Percentiles rank a stretch among this genome's conserved stretches.
These are phyloP conservation scores for Callosobruchus maculatus DNA, from an alignment of 2,888 invertebrate genomes.

Conservation along the genomic window DNA sequence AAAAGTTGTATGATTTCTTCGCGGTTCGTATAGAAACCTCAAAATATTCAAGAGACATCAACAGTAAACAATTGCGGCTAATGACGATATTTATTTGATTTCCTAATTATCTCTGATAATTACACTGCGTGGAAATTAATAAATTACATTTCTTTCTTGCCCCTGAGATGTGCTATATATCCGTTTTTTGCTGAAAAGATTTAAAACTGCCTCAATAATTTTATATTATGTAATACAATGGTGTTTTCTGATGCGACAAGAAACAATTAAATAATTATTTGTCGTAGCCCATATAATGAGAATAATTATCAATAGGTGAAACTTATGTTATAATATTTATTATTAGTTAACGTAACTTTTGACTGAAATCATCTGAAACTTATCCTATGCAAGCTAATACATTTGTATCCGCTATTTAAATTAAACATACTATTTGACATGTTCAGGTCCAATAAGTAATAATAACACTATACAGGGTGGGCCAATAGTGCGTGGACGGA, in stretches of 20 bases:
- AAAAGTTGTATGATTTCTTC: neutral
- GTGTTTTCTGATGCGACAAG: neutral
- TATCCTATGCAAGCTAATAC: too few relatives aligned
- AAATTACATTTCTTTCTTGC: neutral
- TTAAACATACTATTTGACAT: too few relatives aligned
- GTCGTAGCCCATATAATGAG: too few relatives aligned
- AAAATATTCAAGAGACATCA: neutral
- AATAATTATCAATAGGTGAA: too few relatives aligned
- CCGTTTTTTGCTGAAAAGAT: neutral
- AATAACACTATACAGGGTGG: too few relatives aligned
- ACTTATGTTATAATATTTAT: too few relatives aligned
- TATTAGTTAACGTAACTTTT: too few relatives aligned
- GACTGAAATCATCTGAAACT: too few relatives aligned
- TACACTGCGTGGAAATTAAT: neutral
- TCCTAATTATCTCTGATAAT: neutral
- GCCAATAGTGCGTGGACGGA: too few relatives aligned
- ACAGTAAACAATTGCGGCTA: neutral
- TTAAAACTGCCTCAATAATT: neutral
- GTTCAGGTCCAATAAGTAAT: too few relatives aligned
- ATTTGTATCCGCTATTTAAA: too few relatives aligned
- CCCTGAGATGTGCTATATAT: neutral
- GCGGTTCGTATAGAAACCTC: neutral
- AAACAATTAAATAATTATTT: neutral
- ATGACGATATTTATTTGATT: neutral
- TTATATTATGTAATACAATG: neutral